A percentile compares a stretch with the other conserved stretches of the same genome.
These are phyloP conservation scores for Copsychus sechellarum DNA, from an alignment of 2,113 vertebrate genomes.

Conservation along the genomic window DNA sequence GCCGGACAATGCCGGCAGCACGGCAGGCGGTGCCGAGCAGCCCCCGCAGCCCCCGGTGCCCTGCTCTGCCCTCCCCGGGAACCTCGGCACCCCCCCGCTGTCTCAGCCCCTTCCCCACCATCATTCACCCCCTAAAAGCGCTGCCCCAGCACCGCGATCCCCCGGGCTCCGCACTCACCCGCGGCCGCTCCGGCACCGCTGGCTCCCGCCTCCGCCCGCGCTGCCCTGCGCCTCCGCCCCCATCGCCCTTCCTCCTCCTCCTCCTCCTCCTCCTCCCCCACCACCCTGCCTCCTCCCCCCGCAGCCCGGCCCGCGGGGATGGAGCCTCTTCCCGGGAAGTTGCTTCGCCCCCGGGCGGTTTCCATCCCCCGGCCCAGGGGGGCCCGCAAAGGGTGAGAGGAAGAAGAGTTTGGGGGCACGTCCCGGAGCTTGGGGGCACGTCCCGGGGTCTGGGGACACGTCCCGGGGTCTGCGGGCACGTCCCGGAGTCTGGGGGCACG, in stretches of 20 bases:
- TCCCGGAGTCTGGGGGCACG: background rate
- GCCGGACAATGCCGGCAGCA: constrained; percentile 21
- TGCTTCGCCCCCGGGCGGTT: background rate
- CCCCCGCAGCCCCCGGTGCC: background rate
- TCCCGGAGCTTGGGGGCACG: too few species aligned
- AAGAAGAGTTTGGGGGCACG: background rate
- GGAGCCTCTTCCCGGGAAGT: constrained; percentile 30
- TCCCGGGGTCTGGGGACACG: too few species aligned
- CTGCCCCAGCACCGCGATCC: background rate
- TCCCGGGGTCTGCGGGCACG: background rate
- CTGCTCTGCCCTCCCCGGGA: background rate
- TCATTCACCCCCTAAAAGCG: background rate
- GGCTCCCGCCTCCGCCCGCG: constrained; percentile 1
- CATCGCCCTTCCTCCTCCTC: background rate
- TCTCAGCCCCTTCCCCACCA: background rate
- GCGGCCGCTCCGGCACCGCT: background rate
- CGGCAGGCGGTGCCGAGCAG: background rate
- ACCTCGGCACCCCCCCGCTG: background rate
- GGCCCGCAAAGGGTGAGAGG: background rate
- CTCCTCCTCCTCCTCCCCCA: background rate
- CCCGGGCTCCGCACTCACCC: constrained; percentile 10
- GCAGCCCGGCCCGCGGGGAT: background rate
- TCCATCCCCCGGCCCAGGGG: background rate
- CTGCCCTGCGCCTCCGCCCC: constrained; percentile 9
- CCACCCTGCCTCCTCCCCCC: background rate